Base-by-base conservation (phyloP, 2,888 invertebrate genomes). In the Pinctada fucata region DNA sequence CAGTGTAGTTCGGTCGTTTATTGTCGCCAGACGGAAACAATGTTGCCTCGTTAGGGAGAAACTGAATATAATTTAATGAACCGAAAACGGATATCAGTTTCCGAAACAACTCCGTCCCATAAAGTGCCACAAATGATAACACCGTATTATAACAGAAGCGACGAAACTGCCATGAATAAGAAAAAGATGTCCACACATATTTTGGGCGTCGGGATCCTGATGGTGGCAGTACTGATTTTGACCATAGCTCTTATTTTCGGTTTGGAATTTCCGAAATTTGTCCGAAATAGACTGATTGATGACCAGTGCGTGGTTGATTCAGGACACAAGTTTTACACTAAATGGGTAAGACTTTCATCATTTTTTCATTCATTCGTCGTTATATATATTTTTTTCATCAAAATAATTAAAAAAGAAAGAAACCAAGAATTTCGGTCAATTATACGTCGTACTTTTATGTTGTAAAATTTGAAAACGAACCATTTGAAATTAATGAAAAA, bases 241-340 rank as follows among this genome's bases (percentile, higher is more conserved):
- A 48, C 73, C n/a, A 50, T 73, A n/a, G 73, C 64, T 3, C 47
- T 73, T 3, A 73, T 73, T n/a, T 64, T 73, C 13, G 73, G 73
- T 16, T 64, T 73, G 3, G 64, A 73, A 16, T 73, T 73, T 63
- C 73, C 73, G 47, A 48, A 63, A 16, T 73, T 73, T 50, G 73
- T 50, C 47, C 73, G 58, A n/a, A 48, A 73, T 16, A 63, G 73
- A 6, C 48, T 73, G 3, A 31, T 73, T 45, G 64, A 73, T 13
- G 73, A 73, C n/a, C 63, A 64, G 31, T 73, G 73, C 49, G 48
- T 73, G n/a, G 64, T 58, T 3, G 64, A 58, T 48, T 48, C 47
- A n/a, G 64, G 58, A 4, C 73, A 73, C 49, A 64, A 73, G 48
- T 48, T 64, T n/a, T 73, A 48, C 16, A 65, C 3, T 13, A 64